A percentile compares a stretch with the other conserved stretches of the same genome.
Evolutionary conservation across 2,113 vertebrate genomes (phyloP).

Genomic region (Pachypanchax playfairii): DNA sequence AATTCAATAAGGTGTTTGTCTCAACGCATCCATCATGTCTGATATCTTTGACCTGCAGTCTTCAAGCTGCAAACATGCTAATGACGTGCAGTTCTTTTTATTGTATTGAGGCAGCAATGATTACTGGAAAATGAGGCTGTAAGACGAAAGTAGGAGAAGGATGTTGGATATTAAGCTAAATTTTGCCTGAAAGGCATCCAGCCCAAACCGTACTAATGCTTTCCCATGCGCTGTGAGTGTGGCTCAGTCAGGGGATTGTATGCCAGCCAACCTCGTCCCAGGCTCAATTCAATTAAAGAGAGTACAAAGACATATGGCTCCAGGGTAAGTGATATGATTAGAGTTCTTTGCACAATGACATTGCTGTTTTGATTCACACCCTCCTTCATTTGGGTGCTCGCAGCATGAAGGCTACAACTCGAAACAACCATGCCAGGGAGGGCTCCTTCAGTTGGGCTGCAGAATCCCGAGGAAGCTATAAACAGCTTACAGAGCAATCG

Average conservation of each 20-base stretch:
- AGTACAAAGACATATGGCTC: conserved; percentile 75
- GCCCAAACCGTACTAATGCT: conserved; percentile 32
- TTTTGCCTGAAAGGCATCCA: conserved; percentile 44
- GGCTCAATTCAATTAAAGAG: conserved; percentile 74
- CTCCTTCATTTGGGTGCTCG: conserved; percentile 45
- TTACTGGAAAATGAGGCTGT: conserved; percentile 12
- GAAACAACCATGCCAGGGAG: conserved; percentile 13
- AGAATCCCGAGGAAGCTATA: conserved; percentile 19
- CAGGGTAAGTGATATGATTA: conserved; percentile 75
- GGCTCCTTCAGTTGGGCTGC: conserved; percentile 20
- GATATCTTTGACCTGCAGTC: conserved; percentile 29
- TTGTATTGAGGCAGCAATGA: conserved; percentile 1
- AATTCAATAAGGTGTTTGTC: conserved; percentile 67
- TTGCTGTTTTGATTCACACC: conserved; percentile 65
- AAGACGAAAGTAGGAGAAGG: conserved; percentile 3
- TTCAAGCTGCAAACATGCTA: conserved; percentile 8
- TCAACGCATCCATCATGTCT: conserved; percentile 33
- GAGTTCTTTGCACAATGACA: conserved; percentile 47
- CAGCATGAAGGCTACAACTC: conserved; percentile 7
- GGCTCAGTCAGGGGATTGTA: conserved; percentile 55
- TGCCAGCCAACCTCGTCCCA: conserved; percentile 71
- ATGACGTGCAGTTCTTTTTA: background rate
- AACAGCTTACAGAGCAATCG: conserved; percentile 19
- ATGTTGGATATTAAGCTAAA: too few relatives aligned
- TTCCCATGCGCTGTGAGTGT: conserved; percentile 24